Conservation (phyloP, 92 coral and sea anemone genomes). For the Ricordea florida region DNA sequence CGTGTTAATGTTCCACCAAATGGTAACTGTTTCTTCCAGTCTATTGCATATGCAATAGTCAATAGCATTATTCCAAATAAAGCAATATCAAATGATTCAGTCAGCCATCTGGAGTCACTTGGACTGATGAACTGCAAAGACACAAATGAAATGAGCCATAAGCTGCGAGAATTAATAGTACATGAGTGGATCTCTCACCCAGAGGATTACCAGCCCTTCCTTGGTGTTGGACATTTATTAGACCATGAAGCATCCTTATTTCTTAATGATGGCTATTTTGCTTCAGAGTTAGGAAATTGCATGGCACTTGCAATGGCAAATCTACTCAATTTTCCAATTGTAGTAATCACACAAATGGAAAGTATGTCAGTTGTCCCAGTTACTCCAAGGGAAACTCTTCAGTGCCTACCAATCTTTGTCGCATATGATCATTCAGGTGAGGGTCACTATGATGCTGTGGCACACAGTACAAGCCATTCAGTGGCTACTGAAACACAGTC, state of each 20-base stretch:
- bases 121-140: conserved; percentile 1
- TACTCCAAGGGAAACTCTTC: conserved; percentile 42
- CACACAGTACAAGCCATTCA: neutral
- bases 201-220: conserved; percentile 58
- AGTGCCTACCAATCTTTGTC: conserved; percentile 50
- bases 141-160: neutral
- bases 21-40: conserved; percentile 60
- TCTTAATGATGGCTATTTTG: conserved; percentile 56
- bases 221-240: conserved; percentile 2
- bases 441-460: conserved; percentile 63
- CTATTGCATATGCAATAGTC: conserved; percentile 31
- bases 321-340: conserved; percentile 45
- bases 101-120: conserved; percentile 10
- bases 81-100: conserved; percentile 7
- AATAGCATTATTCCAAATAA: conserved; percentile 25
- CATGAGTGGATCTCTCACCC: conserved; percentile 54
- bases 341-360: conserved; percentile 53
- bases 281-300: conserved; percentile 51
- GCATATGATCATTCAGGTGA: conserved; percentile 68
- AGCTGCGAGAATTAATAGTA: conserved; percentile 44
- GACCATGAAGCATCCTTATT: conserved; percentile 44
- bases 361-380: conserved; percentile 51
- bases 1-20: conserved; percentile 33
- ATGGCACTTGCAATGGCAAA: conserved; percentile 71
- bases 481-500: neutral